phyloP scores from a whole-genome alignment of 2,797 vertebrate species.

The Anguilla pacifica region DNA sequence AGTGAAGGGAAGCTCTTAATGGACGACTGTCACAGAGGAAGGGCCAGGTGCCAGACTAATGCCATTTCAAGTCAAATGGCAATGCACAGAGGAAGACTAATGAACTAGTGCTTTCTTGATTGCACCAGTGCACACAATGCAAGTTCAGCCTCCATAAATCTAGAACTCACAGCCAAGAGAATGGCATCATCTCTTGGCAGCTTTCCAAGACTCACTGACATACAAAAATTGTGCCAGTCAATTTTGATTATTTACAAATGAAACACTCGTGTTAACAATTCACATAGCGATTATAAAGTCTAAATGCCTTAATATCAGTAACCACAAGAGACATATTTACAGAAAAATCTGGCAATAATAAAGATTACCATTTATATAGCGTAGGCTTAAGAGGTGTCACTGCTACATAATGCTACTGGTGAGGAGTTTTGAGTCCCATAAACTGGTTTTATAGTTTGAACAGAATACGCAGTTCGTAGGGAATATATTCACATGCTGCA shows the following conservation, averaged over 20 bases:
- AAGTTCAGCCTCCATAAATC: background rate
- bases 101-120: background rate
- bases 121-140: background rate
- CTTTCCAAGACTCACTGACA: conserved; percentile 9
- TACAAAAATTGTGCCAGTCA: conserved; percentile 14
- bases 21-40: background rate
- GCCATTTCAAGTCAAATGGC: background rate
- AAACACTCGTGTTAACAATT: conserved; percentile 14
- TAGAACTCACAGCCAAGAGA: conserved; percentile 34
- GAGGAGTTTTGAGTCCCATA: background rate
- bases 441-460: conserved; percentile 11
- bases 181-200: conserved; percentile 32
- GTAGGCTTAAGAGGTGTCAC: background rate
- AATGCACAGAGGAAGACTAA: background rate
- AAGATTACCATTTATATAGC: conserved; percentile 9
- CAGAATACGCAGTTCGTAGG: background rate
- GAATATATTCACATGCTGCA: background rate
- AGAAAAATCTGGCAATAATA: background rate
- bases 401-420: conserved; percentile 25
- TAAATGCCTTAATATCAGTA: conserved; percentile 10
- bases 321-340: conserved; percentile 25
- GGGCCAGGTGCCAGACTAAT: background rate
- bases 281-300: background rate
- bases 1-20: background rate
- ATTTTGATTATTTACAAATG: conserved; percentile 49